These are phyloP conservation scores for Crypturellus tataupa DNA, from an alignment of 2,797 vertebrate species.

Conservation along the genomic window DNA sequence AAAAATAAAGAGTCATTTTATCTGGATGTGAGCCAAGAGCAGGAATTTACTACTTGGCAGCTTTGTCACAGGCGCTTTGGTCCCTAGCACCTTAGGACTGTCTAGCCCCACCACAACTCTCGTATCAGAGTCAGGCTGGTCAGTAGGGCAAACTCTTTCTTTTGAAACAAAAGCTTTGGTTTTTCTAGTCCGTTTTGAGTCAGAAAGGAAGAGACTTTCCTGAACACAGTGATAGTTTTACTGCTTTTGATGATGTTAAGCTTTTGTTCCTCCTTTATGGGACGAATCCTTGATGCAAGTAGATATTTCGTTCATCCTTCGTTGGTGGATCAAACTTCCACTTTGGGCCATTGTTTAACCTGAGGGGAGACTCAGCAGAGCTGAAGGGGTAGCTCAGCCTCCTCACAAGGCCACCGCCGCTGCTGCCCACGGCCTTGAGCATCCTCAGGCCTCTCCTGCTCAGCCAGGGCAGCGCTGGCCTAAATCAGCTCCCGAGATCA, in stretches of 20 bases:
- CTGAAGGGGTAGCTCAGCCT: not conserved
- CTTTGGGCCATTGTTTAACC: not conserved
- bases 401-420: not conserved
- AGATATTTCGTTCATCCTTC: not conserved
- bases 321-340: not conserved
- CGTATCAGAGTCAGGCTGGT: not conserved
- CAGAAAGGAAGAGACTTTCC: not conserved
- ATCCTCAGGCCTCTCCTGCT: not conserved
- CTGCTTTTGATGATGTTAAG: not conserved
- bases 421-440: rapidly evolving
- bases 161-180: not conserved
- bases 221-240: rapidly evolving
- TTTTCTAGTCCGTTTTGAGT: not conserved
- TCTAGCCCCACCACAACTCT: not conserved
- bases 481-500: not conserved
- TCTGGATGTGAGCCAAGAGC: not conserved
- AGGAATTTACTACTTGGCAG: not conserved
- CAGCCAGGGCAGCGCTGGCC: rapidly evolving
- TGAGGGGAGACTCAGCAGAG: not conserved
- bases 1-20: constrained; percentile 12
- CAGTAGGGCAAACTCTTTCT: not conserved
- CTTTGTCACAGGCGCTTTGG: not conserved
- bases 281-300: not conserved
- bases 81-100: not conserved
- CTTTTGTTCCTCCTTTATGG: rapidly evolving